Conservation (phyloP, 2,113 vertebrate genomes). For the Sinocyclocheilus rhinocerous region DNA sequence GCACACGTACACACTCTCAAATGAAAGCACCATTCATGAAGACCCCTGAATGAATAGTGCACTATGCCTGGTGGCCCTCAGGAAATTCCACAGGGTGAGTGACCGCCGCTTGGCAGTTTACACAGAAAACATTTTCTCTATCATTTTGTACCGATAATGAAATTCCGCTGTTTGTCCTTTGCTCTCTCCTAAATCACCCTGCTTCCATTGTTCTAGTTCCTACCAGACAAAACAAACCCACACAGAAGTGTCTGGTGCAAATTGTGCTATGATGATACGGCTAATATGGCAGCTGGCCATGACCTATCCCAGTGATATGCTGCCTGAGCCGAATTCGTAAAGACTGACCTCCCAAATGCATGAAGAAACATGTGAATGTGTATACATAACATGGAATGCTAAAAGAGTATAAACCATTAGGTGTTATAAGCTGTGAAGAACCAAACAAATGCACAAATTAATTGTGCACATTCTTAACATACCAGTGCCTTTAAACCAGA, state of each 20-base stretch:
- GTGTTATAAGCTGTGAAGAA: background rate
- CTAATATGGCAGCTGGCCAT: conserved; percentile 20
- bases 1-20: conserved; percentile 25
- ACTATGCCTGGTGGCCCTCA: conserved; percentile 55
- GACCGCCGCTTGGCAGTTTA: conserved; percentile 39
- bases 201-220: conserved; percentile 7
- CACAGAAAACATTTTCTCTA: conserved; percentile 59
- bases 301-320: conserved; percentile 19
- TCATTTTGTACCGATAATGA: conserved; percentile 35
- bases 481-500: background rate
- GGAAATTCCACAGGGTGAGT: conserved; percentile 66
- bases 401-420: too few species aligned
- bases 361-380: too few species aligned
- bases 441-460: background rate
- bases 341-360: background rate
- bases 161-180: conserved; percentile 5
- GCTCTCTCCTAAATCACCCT: conserved; percentile 22
- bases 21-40: conserved; percentile 49
- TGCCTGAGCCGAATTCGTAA: background rate
- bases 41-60: conserved; percentile 55
- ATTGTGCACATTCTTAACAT: background rate
- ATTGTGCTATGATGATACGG: background rate
- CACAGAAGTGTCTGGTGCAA: background rate
- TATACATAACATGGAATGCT: too few species aligned
- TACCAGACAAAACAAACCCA: conserved; percentile 10